phyloP scores from a whole-genome alignment of 1,140 invertebrate genomes.

The Philotrypesis tridentata region DNA sequence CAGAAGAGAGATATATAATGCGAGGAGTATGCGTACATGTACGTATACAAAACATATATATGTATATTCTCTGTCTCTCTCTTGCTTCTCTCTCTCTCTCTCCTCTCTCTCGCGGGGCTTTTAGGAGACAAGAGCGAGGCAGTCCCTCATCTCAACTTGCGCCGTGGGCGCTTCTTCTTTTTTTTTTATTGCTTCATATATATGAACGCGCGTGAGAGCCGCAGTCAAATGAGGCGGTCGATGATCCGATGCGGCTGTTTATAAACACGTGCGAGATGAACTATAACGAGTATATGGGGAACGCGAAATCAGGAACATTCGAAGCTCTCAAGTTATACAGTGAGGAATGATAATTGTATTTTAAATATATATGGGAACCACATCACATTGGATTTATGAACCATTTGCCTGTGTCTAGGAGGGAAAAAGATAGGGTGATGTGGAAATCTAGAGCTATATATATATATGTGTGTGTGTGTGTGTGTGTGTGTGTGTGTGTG shows the following conservation, averaged over 20 bases:
- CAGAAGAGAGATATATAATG: not conserved
- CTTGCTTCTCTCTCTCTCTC: too few relatives aligned
- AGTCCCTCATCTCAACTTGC: constrained; percentile 2
- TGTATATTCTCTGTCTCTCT: too few relatives aligned
- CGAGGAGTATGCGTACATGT: not conserved
- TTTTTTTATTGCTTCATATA: not conserved
- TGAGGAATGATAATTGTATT: not conserved
- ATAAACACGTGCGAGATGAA: not conserved
- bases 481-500: too few relatives aligned
- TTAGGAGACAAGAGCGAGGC: constrained; percentile 2
- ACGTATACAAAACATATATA: not conserved
- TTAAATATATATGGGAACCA: not conserved
- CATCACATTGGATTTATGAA: not conserved
- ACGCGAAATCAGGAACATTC: too few relatives aligned
- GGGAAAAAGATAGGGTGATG: not conserved
- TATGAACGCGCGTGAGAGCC: not conserved
- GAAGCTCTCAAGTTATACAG: too few relatives aligned
- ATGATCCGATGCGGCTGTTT: not conserved
- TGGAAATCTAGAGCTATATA: too few relatives aligned
- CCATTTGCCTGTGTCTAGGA: not conserved
- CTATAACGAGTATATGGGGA: not conserved
- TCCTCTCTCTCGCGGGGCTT: not conserved
- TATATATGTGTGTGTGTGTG: too few relatives aligned
- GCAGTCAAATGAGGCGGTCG: not conserved
- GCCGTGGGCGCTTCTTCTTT: constrained; percentile 10